A percentile compares a stretch with the other conserved stretches of the same genome.
These are phyloP conservation scores for Brachyopa scutellaris DNA, from an alignment of 2,888 invertebrate genomes.

Conservation along the genomic window DNA sequence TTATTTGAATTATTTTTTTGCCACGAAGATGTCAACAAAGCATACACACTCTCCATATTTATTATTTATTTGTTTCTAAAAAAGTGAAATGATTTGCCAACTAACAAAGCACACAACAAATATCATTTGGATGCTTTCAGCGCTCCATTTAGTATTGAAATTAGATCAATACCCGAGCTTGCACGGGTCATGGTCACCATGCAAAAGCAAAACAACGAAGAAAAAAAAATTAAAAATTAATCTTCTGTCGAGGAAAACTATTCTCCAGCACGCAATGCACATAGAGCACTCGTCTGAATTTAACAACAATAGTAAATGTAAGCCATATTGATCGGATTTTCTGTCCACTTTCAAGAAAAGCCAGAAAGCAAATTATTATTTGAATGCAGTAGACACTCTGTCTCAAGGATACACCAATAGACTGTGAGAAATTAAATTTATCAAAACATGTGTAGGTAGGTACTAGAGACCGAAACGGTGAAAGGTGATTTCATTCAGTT, in stretches of 20 bases:
- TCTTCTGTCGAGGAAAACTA: slow-evolving; percentile 31
- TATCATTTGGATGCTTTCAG: slow-evolving; percentile 25
- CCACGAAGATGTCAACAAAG: too few relatives aligned
- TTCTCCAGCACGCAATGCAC: slow-evolving; percentile 45
- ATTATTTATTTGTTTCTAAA: not conserved
- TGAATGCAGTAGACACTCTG: not conserved
- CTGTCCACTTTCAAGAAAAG: slow-evolving; percentile 7
- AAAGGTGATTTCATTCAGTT: slow-evolving; percentile 13
- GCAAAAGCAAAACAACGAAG: slow-evolving; percentile 18
- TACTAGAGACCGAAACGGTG: not conserved
- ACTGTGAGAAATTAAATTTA: slow-evolving; percentile 20
- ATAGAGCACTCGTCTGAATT: slow-evolving; percentile 43
- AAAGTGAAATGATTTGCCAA: slow-evolving; percentile 37
- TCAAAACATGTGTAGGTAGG: too few relatives aligned
- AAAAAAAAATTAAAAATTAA: slow-evolving; percentile 29
- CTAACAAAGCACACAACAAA: not conserved
- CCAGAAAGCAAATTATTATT: slow-evolving; percentile 17
- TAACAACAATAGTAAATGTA: slow-evolving; percentile 32
- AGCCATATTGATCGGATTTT: slow-evolving; percentile 57
- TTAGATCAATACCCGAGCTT: slow-evolving; percentile 48
- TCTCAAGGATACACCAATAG: slow-evolving; percentile 33
- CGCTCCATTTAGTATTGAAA: slow-evolving; percentile 58
- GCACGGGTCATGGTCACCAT: slow-evolving; percentile 56
- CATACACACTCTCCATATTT: slow-evolving; percentile 20
- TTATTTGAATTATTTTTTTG: too few relatives aligned